A percentile compares a stretch with the other conserved stretches of the same genome.
Conservation (phyloP, 2,113 vertebrate species). For the Eubucco bourcierii region DNA sequence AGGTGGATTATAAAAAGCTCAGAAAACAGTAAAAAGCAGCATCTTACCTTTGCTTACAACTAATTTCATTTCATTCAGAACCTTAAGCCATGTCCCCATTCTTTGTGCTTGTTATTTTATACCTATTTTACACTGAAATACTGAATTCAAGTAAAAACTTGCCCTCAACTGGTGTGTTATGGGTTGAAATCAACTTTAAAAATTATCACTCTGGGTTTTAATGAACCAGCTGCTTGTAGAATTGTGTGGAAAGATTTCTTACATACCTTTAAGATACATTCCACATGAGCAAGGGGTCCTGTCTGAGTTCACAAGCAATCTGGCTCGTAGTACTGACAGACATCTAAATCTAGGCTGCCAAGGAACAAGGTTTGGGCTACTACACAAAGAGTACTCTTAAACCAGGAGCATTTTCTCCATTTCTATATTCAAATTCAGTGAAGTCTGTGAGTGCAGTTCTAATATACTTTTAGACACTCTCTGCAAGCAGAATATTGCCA, state of each 20-base stretch:
- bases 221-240: not conserved
- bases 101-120: not conserved
- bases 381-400: not conserved
- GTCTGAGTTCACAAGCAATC: not conserved
- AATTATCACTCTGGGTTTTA: not conserved
- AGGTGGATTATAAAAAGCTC: not conserved
- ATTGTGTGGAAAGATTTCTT: not conserved
- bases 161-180: not conserved
- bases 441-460: not conserved
- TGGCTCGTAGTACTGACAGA: not conserved
- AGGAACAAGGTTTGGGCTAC: not conserved
- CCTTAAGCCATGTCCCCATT: not conserved
- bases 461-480: not conserved
- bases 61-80: not conserved
- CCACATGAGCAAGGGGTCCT: not conserved
- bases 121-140: not conserved
- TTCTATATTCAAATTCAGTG: not conserved
- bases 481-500: not conserved
- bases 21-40: not conserved
- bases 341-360: not conserved
- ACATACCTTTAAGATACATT: not conserved
- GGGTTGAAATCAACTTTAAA: not conserved
- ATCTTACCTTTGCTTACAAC: not conserved
- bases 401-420: not conserved
- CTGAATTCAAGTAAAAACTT: not conserved